A percentile compares a stretch with the other conserved stretches of the same genome.
Conservation (phyloP, 2,888 invertebrate genomes). For the Xestia ashworthii region DNA sequence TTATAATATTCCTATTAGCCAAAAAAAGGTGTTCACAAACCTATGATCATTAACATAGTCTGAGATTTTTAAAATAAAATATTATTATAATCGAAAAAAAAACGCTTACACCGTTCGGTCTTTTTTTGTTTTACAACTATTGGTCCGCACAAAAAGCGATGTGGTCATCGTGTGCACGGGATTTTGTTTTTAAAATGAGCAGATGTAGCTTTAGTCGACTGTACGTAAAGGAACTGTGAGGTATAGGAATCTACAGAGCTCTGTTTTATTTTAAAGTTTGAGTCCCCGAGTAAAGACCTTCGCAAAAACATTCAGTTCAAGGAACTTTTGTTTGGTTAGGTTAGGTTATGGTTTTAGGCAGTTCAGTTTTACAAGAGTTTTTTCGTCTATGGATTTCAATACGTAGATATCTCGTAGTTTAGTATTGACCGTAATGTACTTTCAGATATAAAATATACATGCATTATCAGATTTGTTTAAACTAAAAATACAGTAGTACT, state of each 20-base stretch:
- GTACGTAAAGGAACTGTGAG: neutral
- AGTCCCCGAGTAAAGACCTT: constrained; percentile 4
- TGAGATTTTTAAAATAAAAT: too few species aligned
- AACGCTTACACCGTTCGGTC: too few species aligned
- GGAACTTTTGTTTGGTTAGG: constrained; percentile 25
- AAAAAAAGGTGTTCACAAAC: too few species aligned
- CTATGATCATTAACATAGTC: too few species aligned
- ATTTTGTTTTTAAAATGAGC: too few species aligned
- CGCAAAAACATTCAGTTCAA: constrained; percentile 8
- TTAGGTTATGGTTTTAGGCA: constrained; percentile 11
- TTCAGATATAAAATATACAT: neutral
- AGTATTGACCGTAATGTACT: neutral
- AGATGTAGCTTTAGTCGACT: neutral
- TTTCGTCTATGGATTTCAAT: neutral
- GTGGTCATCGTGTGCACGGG: too few species aligned
- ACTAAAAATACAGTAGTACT: neutral
- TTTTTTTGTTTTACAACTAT: too few species aligned
- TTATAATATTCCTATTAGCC: too few species aligned
- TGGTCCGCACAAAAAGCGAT: too few species aligned
- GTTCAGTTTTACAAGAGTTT: neutral
- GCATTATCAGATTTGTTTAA: neutral
- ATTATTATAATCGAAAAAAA: too few species aligned
- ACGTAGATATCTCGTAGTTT: neutral
- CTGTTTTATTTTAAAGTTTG: constrained; percentile 6
- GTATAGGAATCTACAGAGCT: neutral